phyloP scores from a whole-genome alignment of 1,140 invertebrate species.

The Doryteuthis pealeii region DNA sequence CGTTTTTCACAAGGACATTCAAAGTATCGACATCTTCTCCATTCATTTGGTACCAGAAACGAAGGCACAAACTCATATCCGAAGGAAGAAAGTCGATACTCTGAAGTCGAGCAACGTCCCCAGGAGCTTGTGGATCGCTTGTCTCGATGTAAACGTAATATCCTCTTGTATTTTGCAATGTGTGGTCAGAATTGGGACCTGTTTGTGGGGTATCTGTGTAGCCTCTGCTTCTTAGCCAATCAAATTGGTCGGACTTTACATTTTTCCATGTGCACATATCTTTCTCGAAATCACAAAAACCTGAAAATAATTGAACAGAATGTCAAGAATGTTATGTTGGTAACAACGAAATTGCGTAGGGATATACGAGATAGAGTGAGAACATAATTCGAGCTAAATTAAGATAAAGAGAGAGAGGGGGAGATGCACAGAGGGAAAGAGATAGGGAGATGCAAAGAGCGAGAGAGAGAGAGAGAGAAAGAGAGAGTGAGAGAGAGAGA shows the following conservation, averaged over 20 bases:
- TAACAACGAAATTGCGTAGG: no score
- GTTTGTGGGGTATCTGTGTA: constrained; percentile 33
- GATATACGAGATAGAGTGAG: no score
- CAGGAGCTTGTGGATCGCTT: constrained; percentile 34
- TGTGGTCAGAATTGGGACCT: constrained; percentile 48
- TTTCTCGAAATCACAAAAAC: constrained; percentile 40
- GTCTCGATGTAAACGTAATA: constrained; percentile 54
- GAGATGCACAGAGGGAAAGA: no score
- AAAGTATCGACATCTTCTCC: constrained; percentile 33
- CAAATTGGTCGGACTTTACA: constrained; percentile 37
- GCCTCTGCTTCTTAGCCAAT: constrained; percentile 44
- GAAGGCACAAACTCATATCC: constrained; percentile 32
- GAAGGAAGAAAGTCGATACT: constrained; percentile 25
- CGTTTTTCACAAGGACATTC: constrained; percentile 44
- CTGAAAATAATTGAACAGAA: constrained; percentile 20
- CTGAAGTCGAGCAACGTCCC: constrained; percentile 41
- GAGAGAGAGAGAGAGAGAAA: no score
- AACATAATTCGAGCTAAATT: no score
- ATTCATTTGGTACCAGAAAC: constrained; percentile 50
- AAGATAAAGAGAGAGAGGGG: no score
- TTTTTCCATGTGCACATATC: constrained; percentile 43
- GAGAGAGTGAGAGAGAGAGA: no score
- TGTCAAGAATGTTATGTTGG: no score
- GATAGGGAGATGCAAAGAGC: no score
- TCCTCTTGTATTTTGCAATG: constrained; percentile 28